Evolutionary conservation across 2,888 invertebrate genomes (phyloP), one percentile per base, ranked within the genome.

Genomic region (Ormia ochracea): DNA sequence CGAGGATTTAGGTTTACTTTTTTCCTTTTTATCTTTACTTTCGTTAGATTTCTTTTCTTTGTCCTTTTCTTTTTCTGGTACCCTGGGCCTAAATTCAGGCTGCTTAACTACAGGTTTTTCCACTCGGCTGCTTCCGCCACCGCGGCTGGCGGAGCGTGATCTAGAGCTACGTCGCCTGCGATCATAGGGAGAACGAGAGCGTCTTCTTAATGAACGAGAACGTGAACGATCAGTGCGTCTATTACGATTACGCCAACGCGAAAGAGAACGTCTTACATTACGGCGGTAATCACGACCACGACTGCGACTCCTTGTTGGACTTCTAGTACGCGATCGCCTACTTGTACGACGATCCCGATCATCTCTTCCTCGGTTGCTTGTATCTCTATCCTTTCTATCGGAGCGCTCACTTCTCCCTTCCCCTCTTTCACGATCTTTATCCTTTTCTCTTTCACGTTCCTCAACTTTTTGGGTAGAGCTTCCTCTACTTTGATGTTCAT

Each of bases 21-120:
- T 68, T 6, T 84, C 83, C 58, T 85, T 85, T 28, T 85, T 85
- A 4, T 85, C 85, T 26, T 83, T 83, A 2, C 66, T 66, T 26
- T 83, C 83, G 0, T 19, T 50, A 0, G 82, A 26, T 70, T 84
- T 84, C 78, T 88, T 83, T n/a, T 85, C 85, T 9, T 83, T 82
- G 19, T 85, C 84, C 14, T 82, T 84, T 19, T 86, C 85, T 17
- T 87, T 86, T 48, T 88, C 89, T 1, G 89, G 88, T 41, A 86
- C 84, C 7, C 89, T 85, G 1, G 90, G 89, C 19, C 90, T 84
- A 74, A 90, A 90, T 81, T 90, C 90, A 58, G 90, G 86, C 84
- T 88, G 89, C 63, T 86, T 87, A 12, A 90, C 82, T 4, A 89
- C 82, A n/a, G 90, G 86, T 31, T 89, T 88, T 66, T 90, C 90